Conservation (phyloP, 2,113 vertebrate genomes). For the Kryptolebias marmoratus region DNA sequence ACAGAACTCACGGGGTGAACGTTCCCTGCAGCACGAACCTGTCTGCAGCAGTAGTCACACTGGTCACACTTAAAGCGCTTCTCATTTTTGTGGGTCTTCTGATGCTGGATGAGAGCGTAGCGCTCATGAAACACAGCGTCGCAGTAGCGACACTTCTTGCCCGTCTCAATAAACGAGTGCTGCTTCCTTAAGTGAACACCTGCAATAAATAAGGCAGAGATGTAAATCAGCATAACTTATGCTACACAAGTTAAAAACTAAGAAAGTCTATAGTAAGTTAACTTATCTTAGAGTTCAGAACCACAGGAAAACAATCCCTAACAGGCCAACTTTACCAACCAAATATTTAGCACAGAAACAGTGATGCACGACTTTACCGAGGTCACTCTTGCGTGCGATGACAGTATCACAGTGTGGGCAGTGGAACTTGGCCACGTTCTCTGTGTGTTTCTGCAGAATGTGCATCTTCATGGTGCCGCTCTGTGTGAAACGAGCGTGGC, state of each 20-base stretch:
- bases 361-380: slow-evolving; percentile 80
- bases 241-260: not conserved
- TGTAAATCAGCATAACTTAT: not conserved
- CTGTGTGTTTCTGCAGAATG: slow-evolving; percentile 99
- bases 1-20: not conserved
- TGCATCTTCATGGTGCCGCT: slow-evolving; percentile 99
- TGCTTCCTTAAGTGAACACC: slow-evolving; percentile 97
- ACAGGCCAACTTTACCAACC: not conserved
- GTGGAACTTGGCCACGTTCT: slow-evolving; percentile 99
- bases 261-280: not conserved
- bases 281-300: too few species aligned
- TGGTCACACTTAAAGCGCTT: slow-evolving; percentile 98
- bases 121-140: slow-evolving; percentile 97
- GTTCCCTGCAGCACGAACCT: slow-evolving; percentile 77
- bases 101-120: slow-evolving; percentile 98
- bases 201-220: slow-evolving; percentile 44
- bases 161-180: slow-evolving; percentile 97
- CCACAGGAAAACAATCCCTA: not conserved
- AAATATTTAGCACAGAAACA: not conserved
- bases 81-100: slow-evolving; percentile 99
- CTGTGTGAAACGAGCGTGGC: slow-evolving; percentile 98
- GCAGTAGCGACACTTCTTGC: slow-evolving; percentile 98
- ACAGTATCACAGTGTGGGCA: slow-evolving; percentile 99
- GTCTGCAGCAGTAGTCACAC: slow-evolving; percentile 97
- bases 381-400: slow-evolving; percentile 97